Conservation (phyloP, 2,888 invertebrate genomes). For the Caenorhabditis virilis region DNA sequence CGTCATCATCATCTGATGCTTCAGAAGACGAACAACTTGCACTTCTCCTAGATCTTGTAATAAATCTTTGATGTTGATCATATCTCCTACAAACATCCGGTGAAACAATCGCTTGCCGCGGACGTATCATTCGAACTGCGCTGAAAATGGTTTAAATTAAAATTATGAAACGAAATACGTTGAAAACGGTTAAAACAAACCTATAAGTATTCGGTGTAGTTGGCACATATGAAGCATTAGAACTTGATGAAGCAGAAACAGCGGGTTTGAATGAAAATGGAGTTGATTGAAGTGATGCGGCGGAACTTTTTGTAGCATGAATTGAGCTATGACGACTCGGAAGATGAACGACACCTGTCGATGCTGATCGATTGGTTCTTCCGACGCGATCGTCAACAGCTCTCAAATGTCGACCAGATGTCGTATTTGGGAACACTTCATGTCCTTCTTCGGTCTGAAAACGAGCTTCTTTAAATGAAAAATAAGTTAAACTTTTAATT, state of each 20-base stretch:
- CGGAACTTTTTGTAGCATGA: conserved; percentile 42
- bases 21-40: conserved; percentile 88
- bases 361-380: conserved; percentile 41
- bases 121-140: conserved; percentile 62
- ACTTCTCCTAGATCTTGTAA: conserved; percentile 47
- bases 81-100: conserved; percentile 63
- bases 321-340: conserved; percentile 37
- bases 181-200: conserved; percentile 7
- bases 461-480: too few species aligned
- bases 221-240: conserved; percentile 7
- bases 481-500: background rate
- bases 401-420: conserved; percentile 13
- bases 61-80: conserved; percentile 59
- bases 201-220: conserved; percentile 42
- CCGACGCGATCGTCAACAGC: conserved; percentile 21
- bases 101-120: conserved; percentile 62
- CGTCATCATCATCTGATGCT: conserved; percentile 80
- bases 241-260: conserved; percentile 17
- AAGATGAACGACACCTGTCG: conserved; percentile 47
- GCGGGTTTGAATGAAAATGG: conserved; percentile 31
- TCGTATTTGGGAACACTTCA: conserved; percentile 11
- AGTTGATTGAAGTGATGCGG: conserved; percentile 27
- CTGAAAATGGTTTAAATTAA: conserved; percentile 38
- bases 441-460: conserved; percentile 26
- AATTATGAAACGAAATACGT: too few species aligned